Evolutionary conservation across 2,113 vertebrate species (phyloP).

Genomic region (Pipra filicauda): DNA sequence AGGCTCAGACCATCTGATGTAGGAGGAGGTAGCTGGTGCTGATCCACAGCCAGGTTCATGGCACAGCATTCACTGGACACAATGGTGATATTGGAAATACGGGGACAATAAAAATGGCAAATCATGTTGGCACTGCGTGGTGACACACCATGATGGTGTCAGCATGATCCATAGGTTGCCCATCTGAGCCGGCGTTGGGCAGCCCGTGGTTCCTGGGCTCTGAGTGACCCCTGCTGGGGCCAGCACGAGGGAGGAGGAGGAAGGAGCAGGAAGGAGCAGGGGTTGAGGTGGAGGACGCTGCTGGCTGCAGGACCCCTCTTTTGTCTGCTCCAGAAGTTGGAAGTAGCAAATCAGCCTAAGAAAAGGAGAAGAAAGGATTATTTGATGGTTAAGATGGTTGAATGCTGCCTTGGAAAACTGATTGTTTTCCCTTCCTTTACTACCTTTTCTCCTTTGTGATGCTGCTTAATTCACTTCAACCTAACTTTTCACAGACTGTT

Average conservation of each 20-base stretch:
- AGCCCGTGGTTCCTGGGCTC: slow-evolving; percentile 46
- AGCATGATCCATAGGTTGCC: background rate
- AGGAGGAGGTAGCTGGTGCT: background rate
- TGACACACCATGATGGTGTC: background rate
- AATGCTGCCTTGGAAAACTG: slow-evolving; percentile 40
- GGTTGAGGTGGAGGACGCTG: background rate
- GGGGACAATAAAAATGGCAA: rapidly evolving
- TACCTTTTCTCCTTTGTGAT: slow-evolving; percentile 58
- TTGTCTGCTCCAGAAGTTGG: slow-evolving; percentile 13
- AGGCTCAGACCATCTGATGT: background rate
- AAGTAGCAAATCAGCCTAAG: slow-evolving; percentile 19
- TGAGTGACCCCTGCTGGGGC: slow-evolving; percentile 67
- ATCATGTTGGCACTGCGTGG: rapidly evolving
- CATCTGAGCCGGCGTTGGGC: background rate
- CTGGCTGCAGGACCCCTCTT: slow-evolving; percentile 4
- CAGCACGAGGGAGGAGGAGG: slow-evolving; percentile 22
- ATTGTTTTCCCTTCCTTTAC: slow-evolving; percentile 58
- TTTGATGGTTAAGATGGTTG: slow-evolving; percentile 41
- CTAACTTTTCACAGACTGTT: slow-evolving; percentile 68
- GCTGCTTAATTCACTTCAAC: slow-evolving; percentile 61
- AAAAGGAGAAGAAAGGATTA: slow-evolving; percentile 53
- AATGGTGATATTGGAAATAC: rapidly evolving
- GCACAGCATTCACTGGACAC: rapidly evolving
- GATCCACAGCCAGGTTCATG: rapidly evolving
- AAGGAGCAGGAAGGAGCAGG: background rate